Conservation (phyloP, 2,113 vertebrate species). For the Puma concolor region DNA sequence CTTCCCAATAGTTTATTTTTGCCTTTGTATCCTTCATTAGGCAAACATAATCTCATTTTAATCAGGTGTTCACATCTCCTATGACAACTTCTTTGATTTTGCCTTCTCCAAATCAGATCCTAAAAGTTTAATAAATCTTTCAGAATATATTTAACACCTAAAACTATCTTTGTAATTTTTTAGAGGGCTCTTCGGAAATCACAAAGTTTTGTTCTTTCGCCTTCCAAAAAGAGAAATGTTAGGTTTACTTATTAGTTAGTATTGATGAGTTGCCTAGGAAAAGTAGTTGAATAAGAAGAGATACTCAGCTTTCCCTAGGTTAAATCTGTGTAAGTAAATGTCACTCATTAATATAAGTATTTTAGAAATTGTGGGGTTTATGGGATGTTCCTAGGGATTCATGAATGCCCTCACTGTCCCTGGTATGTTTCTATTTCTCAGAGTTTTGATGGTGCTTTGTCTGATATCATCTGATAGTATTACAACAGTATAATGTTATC, state of each 20-base stretch:
- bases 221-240: not conserved
- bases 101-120: not conserved
- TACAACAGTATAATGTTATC: not conserved
- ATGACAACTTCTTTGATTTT: not conserved
- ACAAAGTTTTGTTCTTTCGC: not conserved
- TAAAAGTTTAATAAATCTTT: conserved; percentile 1
- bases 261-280: not conserved
- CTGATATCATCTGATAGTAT: not conserved
- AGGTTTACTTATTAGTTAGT: not conserved
- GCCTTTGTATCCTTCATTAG: not conserved
- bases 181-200: not conserved
- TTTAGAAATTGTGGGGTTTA: not conserved
- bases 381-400: not conserved
- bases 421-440: not conserved
- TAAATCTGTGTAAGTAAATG: not conserved
- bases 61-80: not conserved
- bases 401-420: accelerated
- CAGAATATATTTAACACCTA: not conserved
- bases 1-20: not conserved
- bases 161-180: not conserved
- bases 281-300: not conserved
- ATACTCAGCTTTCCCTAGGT: not conserved
- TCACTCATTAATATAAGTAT: not conserved
- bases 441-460: not conserved
- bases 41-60: not conserved